Conservation (phyloP, 2,113 vertebrate species). For the Peromyscus leucopus region DNA sequence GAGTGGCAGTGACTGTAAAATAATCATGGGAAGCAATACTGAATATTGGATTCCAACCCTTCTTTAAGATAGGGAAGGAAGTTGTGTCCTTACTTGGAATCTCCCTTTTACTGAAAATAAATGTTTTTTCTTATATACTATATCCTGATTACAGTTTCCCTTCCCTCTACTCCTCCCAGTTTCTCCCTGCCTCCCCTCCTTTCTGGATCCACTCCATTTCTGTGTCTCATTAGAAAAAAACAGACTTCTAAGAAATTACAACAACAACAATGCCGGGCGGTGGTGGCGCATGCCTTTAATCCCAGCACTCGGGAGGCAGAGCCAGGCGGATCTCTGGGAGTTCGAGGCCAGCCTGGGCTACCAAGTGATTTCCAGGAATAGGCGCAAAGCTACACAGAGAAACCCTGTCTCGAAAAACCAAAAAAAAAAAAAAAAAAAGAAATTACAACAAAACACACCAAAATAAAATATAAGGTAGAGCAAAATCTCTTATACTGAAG, state of each 20-base stretch:
- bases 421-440: no score
- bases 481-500: background rate
- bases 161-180: background rate
- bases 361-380: no score
- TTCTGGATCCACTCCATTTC: background rate
- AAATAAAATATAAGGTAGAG: background rate
- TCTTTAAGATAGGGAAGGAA: background rate
- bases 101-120: background rate
- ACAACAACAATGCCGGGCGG: no score
- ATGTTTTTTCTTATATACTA: no score
- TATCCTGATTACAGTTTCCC: background rate
- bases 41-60: constrained; percentile 42
- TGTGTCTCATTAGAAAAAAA: background rate
- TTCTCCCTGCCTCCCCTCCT: background rate
- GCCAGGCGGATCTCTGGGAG: no score
- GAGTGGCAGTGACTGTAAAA: constrained; percentile 51
- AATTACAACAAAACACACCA: background rate
- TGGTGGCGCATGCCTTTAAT: no score
- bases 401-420: no score
- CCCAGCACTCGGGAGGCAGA: no score
- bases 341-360: no score
- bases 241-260: background rate
- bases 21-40: constrained; percentile 59
- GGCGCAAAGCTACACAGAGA: no score
- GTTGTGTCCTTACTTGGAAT: background rate